These are phyloP conservation scores for Rugalucina vietnamica DNA, from an alignment of 2,888 invertebrate genomes.

Conservation along the genomic window DNA sequence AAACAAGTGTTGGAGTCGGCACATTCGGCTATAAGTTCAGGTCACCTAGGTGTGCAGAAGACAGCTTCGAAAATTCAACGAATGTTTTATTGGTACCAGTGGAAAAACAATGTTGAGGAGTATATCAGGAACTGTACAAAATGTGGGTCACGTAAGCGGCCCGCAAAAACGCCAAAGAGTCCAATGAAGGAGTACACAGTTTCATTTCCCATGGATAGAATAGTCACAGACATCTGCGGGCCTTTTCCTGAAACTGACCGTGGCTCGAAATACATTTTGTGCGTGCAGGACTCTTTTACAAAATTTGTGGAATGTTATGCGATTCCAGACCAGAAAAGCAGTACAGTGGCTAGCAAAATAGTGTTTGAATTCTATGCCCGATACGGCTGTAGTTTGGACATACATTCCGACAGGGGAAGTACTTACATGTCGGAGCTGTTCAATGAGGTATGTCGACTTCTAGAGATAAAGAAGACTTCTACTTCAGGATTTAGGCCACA, in stretches of 20 bases:
- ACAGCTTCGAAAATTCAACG: constrained; percentile 16
- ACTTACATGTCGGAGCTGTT: constrained; percentile 9
- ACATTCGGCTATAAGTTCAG: background rate
- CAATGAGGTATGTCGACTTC: constrained; percentile 22
- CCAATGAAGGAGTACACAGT: constrained; percentile 27
- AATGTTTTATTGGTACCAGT: constrained; percentile 22
- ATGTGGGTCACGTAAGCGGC: constrained; percentile 27
- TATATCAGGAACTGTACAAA: constrained; percentile 21
- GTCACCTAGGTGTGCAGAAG: constrained; percentile 28
- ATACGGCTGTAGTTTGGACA: constrained; percentile 17
- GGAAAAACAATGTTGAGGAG: constrained; percentile 5
- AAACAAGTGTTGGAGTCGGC: background rate
- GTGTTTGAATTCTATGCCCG: constrained; percentile 15
- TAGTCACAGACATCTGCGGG: constrained; percentile 56
- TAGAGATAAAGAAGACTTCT: constrained; percentile 13
- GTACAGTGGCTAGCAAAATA: constrained; percentile 17
- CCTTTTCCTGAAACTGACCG: constrained; percentile 37
- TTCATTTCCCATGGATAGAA: constrained; percentile 54
- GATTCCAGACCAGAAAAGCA: constrained; percentile 36
- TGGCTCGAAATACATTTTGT: constrained; percentile 49
- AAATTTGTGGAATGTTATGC: constrained; percentile 43
- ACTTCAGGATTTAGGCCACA: background rate
- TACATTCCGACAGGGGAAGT: background rate
- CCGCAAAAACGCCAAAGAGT: constrained; percentile 10
- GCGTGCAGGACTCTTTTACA: constrained; percentile 27